phyloP scores from a whole-genome alignment of 1,140 invertebrate species.

The Carposina sasakii region DNA sequence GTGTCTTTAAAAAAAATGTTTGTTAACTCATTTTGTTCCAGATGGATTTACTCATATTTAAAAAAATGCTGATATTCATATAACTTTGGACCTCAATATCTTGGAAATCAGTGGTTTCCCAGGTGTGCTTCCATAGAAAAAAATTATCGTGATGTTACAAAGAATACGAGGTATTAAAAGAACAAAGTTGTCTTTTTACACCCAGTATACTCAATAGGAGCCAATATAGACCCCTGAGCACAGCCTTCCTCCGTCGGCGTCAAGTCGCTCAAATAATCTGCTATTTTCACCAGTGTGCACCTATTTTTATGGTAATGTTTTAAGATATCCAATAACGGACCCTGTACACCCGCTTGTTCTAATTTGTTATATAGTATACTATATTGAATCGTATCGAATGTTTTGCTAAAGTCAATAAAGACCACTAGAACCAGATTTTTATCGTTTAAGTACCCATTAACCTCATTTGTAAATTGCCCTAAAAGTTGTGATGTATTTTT shows the following conservation, averaged over 20 bases:
- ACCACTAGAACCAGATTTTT: background rate
- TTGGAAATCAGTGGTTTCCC: no score
- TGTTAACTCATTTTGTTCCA: no score
- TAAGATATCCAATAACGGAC: background rate
- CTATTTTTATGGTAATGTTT: background rate
- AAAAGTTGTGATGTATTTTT: no score
- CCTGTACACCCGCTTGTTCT: background rate
- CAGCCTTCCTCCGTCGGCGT: background rate
- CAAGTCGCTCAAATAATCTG: background rate
- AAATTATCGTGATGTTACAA: no score
- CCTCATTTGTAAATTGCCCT: no score
- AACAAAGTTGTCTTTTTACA: no score
- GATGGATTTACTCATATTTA: no score
- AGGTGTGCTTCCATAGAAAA: no score
- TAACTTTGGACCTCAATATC: no score
- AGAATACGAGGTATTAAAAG: no score
- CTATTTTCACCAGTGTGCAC: background rate
- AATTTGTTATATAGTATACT: background rate
- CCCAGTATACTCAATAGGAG: background rate
- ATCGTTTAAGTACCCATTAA: conserved; percentile 1
- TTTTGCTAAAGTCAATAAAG: background rate
- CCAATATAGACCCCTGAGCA: background rate
- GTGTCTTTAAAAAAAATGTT: no score
- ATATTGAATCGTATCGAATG: background rate
- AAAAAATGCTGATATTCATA: no score